Percentiles rank a stretch among this genome's conserved stretches.
Evolutionary conservation across 2,113 vertebrate species (phyloP).

Genomic region (Ciconia maguari): DNA sequence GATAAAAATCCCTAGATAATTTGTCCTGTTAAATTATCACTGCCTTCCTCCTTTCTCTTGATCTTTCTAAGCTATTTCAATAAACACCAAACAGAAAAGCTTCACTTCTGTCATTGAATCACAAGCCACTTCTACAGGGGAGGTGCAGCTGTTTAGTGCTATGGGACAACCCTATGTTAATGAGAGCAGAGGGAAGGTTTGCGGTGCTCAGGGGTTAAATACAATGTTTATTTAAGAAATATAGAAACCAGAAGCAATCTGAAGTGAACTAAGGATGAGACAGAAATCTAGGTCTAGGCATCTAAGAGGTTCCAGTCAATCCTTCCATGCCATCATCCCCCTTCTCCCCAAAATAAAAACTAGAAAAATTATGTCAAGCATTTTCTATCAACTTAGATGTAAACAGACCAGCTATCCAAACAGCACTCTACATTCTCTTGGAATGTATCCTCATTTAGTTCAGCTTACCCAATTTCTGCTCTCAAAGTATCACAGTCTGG

Average conservation of each 20-base stretch:
- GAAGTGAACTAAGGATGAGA: neutral
- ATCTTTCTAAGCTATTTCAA: neutral
- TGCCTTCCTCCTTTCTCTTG: neutral
- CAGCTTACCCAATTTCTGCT: neutral
- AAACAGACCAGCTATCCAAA: neutral
- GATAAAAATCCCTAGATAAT: neutral
- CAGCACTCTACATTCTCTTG: neutral
- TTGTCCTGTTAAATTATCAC: neutral
- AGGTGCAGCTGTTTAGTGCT: neutral
- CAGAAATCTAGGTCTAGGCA: neutral
- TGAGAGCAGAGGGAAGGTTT: neutral
- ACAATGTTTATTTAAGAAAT: neutral
- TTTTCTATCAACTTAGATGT: neutral
- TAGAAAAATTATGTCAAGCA: neutral
- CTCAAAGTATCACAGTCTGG: neutral
- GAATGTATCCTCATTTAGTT: neutral
- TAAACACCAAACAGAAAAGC: neutral
- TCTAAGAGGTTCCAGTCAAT: neutral
- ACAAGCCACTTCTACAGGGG: neutral
- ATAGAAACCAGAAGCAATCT: neutral
- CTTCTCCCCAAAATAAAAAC: neutral
- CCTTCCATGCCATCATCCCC: neutral
- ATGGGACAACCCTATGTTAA: neutral
- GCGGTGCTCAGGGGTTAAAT: neutral
- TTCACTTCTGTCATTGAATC: neutral